Evolutionary conservation across 2,797 vertebrate species (phyloP).

Genomic region (Sciurus carolinensis): DNA sequence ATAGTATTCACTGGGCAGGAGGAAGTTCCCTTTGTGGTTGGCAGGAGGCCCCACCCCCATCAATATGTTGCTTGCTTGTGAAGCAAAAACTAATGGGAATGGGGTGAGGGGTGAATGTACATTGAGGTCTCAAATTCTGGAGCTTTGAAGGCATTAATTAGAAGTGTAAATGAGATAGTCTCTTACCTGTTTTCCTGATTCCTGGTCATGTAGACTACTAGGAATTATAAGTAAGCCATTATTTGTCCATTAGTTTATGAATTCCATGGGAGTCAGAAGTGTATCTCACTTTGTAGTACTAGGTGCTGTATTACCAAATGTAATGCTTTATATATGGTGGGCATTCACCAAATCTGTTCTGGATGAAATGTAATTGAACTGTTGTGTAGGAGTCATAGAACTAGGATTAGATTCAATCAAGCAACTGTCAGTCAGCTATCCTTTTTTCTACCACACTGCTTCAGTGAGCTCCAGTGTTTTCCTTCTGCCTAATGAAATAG

Average conservation of each 20-base stretch:
- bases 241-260: not conserved
- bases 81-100: not conserved
- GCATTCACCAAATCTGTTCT: not conserved
- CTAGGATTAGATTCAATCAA: conserved; percentile 11
- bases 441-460: not conserved
- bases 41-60: no score
- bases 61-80: not conserved
- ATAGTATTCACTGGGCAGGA: not conserved
- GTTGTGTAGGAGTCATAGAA: conserved; percentile 13
- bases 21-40: not conserved
- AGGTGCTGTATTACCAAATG: not conserved
- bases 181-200: not conserved
- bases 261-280: not conserved
- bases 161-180: not conserved
- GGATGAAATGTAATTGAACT: conserved; percentile 33
- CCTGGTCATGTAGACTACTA: not conserved
- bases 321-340: not conserved
- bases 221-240: conserved; percentile 6
- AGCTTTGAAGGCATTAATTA: not conserved
- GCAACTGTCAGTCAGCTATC: not conserved
- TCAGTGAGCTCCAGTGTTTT: not conserved
- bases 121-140: not conserved
- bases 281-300: not conserved
- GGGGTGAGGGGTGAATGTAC: not conserved
- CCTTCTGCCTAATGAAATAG: not conserved